These are phyloP conservation scores for Pachyrhynchus sulphureomaculatus DNA, from an alignment of 1,140 invertebrate species.

Conservation along the genomic window DNA sequence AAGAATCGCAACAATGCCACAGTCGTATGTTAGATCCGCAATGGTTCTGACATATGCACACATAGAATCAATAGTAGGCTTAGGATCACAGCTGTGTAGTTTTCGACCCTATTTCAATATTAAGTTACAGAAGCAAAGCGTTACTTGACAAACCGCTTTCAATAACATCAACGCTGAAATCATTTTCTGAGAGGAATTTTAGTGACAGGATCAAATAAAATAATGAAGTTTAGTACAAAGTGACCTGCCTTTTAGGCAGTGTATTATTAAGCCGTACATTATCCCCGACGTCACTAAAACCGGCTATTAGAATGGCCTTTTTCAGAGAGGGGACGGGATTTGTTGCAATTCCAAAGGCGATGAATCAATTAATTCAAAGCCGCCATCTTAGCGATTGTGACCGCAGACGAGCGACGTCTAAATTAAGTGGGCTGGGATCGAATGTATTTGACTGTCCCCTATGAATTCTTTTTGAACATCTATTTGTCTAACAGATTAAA, in stretches of 20 bases:
- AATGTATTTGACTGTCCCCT: too few species aligned
- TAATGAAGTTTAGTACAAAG: conserved; percentile 52
- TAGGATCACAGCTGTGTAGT: conserved; percentile 28
- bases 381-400: conserved; percentile 41
- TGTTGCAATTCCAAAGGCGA: conserved; percentile 33
- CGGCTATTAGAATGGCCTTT: conserved; percentile 44
- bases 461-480: too few species aligned
- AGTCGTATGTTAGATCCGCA: conserved; percentile 22
- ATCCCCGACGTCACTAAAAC: conserved; percentile 47
- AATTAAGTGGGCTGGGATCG: conserved; percentile 8
- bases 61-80: conserved; percentile 22
- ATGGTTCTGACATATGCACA: conserved; percentile 31
- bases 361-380: conserved; percentile 42
- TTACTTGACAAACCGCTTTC: conserved; percentile 2
- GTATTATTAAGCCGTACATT: conserved; percentile 52
- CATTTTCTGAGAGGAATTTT: conserved; percentile 23
- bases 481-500: too few species aligned
- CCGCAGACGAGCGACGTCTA: conserved; percentile 33
- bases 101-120: conserved; percentile 19
- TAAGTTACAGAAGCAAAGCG: neutral
- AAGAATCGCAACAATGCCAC: conserved; percentile 15
- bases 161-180: conserved; percentile 20
- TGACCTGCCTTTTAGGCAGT: conserved; percentile 53
- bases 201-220: conserved; percentile 48
- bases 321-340: conserved; percentile 7